A percentile compares a stretch with the other conserved stretches of the same genome.
These are phyloP conservation scores for Apistogramma diplotaenia DNA, from an alignment of 2,113 vertebrate species.

Conservation along the genomic window DNA sequence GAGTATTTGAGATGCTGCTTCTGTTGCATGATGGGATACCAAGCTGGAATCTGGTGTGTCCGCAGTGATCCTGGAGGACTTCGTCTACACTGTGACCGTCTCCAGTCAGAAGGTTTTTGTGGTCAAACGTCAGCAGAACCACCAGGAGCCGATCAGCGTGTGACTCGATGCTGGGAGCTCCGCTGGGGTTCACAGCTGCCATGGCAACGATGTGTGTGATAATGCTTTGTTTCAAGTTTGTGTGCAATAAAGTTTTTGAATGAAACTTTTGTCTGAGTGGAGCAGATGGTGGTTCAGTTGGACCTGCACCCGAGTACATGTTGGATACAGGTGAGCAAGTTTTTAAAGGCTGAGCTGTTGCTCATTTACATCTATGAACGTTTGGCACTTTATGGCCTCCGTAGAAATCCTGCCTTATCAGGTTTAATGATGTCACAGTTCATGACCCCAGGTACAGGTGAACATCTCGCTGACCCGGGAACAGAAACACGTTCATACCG, in stretches of 20 bases:
- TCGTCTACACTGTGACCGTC: slow-evolving; percentile 84
- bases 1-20: neutral
- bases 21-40: neutral
- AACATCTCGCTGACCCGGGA: neutral
- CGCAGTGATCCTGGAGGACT: slow-evolving; percentile 89
- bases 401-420: too few species aligned
- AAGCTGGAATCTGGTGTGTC: neutral
- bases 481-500: neutral
- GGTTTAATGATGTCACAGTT: too few species aligned
- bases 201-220: neutral
- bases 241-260: slow-evolving; percentile 6
- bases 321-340: neutral
- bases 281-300: too few species aligned
- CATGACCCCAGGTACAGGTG: neutral
- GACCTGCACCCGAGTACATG: neutral
- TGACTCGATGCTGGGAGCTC: neutral
- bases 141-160: slow-evolving; percentile 80
- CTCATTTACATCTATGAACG: too few species aligned
- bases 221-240: neutral
- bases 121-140: slow-evolving; percentile 89
- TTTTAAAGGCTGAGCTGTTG: too few species aligned
- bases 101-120: slow-evolving; percentile 91
- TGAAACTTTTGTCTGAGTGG: neutral
- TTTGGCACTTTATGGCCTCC: too few species aligned
- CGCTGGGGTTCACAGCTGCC: neutral